These are phyloP conservation scores for Globicephala melas DNA, from an alignment of 2,113 vertebrate species.

Conservation along the genomic window DNA sequence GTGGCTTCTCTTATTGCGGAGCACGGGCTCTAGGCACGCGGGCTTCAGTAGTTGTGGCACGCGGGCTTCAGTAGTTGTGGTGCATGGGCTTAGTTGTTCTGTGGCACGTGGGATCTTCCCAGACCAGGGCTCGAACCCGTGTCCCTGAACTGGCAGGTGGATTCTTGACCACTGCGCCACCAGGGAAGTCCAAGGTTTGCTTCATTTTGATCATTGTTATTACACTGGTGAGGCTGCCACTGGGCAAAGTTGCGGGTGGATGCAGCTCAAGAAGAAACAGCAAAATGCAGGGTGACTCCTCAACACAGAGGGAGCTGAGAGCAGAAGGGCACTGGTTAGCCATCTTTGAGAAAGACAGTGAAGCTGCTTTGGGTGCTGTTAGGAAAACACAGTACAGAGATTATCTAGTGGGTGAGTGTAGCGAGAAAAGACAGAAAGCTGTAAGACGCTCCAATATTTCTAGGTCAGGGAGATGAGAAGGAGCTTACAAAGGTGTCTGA, in stretches of 20 bases:
- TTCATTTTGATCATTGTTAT: neutral
- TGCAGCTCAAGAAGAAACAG: neutral
- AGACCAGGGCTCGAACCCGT: too few species aligned
- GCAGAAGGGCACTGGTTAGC: neutral
- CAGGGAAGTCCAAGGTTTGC: too few species aligned
- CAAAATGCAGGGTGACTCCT: neutral
- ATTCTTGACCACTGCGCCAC: too few species aligned
- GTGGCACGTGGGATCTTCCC: too few species aligned
- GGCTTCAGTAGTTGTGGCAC: too few species aligned
- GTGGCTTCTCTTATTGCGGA: too few species aligned
- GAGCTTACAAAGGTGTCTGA: neutral
- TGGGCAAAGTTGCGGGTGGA: neutral
- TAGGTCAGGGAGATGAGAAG: neutral
- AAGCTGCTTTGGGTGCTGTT: neutral
- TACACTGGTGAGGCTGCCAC: neutral
- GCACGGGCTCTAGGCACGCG: too few species aligned
- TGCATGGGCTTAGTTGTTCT: too few species aligned
- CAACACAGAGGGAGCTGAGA: neutral
- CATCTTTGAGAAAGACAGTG: neutral
- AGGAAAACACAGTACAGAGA: neutral
- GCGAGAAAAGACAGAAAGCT: neutral
- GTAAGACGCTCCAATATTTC: fast-evolving
- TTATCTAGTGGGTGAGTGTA: neutral
- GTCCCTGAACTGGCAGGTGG: too few species aligned
- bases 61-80: too few species aligned